phyloP scores from a whole-genome alignment of 2,113 vertebrate genomes.

The Nothocercus julius region DNA sequence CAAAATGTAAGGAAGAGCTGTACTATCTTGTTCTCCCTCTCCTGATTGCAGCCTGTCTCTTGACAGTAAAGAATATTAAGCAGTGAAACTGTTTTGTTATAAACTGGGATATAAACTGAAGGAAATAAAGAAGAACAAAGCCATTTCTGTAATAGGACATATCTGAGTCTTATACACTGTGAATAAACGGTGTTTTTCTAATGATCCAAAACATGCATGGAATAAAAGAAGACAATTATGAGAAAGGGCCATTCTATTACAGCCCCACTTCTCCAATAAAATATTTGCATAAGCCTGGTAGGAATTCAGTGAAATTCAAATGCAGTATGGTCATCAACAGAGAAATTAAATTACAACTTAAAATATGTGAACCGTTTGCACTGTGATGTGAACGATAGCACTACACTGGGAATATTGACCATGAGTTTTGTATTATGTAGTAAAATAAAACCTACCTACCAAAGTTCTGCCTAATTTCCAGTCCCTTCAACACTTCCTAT shows the following conservation, averaged over 20 bases:
- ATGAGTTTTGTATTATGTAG: background rate
- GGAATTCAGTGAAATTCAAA: slow-evolving; percentile 26
- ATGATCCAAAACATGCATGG: background rate
- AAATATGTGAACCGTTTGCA: slow-evolving; percentile 57
- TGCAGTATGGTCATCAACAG: background rate
- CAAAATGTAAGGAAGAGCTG: background rate
- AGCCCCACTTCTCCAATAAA: background rate
- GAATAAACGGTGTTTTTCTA: background rate
- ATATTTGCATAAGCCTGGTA: background rate
- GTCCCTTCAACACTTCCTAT: background rate
- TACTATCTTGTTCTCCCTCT: background rate
- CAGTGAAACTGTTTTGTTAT: background rate
- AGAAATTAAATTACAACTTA: slow-evolving; percentile 49
- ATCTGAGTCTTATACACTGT: background rate
- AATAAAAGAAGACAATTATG: background rate
- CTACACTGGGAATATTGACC: slow-evolving; percentile 16
- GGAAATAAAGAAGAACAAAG: background rate
- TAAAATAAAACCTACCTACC: slow-evolving; percentile 7
- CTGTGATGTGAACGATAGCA: background rate
- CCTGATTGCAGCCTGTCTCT: background rate
- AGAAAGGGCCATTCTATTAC: background rate
- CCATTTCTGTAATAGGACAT: background rate
- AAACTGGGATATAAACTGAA: background rate
- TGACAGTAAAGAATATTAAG: background rate
- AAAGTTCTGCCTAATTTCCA: background rate